These are phyloP conservation scores for Phocoena phocoena DNA, from an alignment of 2,113 vertebrate species.

Conservation along the genomic window DNA sequence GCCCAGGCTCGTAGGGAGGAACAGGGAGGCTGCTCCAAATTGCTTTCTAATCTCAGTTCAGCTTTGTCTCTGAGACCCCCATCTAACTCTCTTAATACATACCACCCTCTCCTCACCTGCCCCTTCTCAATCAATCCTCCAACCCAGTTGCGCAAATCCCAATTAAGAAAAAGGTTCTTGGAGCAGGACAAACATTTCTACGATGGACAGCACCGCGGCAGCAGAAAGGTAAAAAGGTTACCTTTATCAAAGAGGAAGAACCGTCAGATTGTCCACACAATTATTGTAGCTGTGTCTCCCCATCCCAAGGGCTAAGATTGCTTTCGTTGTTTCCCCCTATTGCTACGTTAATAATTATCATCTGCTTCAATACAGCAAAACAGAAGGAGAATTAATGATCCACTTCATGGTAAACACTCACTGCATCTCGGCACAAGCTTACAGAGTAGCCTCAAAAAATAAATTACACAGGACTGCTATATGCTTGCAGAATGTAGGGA, in stretches of 20 bases:
- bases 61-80: background rate
- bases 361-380: background rate
- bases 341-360: background rate
- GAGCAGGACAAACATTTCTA: background rate
- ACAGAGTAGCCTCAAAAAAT: background rate
- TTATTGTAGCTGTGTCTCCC: background rate
- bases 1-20: rapidly evolving
- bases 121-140: background rate
- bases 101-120: background rate
- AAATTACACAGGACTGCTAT: background rate
- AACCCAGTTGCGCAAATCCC: background rate
- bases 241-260: background rate
- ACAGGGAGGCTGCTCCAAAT: background rate
- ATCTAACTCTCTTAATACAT: rapidly evolving
- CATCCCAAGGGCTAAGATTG: background rate
- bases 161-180: background rate
- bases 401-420: rapidly evolving
- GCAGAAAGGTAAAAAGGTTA: background rate
- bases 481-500: background rate
- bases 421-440: background rate
- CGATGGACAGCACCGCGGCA: rapidly evolving
- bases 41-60: background rate
- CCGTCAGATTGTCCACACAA: background rate
- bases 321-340: background rate
- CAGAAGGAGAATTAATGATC: background rate